Evolutionary conservation across 2,888 invertebrate species (phyloP), one percentile per base, ranked within the genome.

Genomic region (Ceratothoa steindachneri): DNA sequence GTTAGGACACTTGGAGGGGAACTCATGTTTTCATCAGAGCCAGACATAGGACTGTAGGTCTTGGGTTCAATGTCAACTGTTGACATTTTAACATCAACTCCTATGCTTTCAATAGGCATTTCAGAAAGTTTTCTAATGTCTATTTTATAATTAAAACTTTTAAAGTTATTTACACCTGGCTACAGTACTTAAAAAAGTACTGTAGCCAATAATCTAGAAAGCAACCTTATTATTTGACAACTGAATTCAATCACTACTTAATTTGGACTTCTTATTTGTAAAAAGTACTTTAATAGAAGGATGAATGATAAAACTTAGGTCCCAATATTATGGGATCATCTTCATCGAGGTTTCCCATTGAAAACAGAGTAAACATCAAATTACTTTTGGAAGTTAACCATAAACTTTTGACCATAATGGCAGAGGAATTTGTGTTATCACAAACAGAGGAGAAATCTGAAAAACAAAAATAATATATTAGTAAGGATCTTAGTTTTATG

Each of bases 91-190:
- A 73, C 65, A 71, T 77, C 77, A 68, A 77, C 66, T 30, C 77
- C 77, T 9, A 41, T 41, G 73, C 77, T 77, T 68, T 77, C 77
- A 69, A 73, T 77, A 77, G 77, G 77, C 77, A 77, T 77, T 71
- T 73, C 60, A n/a, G 19, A 19, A 51, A 51, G 19, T 2, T 51
- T n/a, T n/a, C n/a, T n/a, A n/a, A n/a, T n/a, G n/a, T n/a, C n/a
- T n/a, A n/a, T n/a, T n/a, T n/a, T n/a, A n/a, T n/a, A n/a, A n/a
- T n/a, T n/a, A n/a, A n/a, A n/a, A n/a, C n/a, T n/a, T n/a, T n/a
- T n/a, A n/a, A n/a, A n/a, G n/a, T n/a, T n/a, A n/a, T n/a, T n/a
- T n/a, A n/a, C n/a, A n/a, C n/a, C n/a, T n/a, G n/a, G n/a, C n/a
- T n/a, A n/a, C n/a, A n/a, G n/a, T n/a, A n/a, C n/a, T n/a, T n/a